Conservation (phyloP, 2,888 invertebrate genomes). For the Psylliodes chrysocephalus region DNA sequence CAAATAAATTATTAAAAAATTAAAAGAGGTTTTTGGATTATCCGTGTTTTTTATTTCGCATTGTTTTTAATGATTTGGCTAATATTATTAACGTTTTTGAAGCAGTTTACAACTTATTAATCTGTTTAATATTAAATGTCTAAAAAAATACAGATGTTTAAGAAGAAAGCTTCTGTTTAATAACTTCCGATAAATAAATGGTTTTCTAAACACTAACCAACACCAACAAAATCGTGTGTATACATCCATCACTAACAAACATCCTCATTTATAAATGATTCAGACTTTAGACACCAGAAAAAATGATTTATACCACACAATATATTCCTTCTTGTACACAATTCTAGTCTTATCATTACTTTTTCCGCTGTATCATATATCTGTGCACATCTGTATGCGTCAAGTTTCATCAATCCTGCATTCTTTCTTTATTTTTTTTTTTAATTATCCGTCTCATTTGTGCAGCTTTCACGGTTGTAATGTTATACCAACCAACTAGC, state of each 20-base stretch:
- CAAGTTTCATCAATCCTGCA: neutral
- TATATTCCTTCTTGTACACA: neutral
- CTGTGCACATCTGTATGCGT: neutral
- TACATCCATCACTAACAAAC: neutral
- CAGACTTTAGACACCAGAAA: neutral
- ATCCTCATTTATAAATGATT: neutral
- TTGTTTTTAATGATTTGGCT: no score
- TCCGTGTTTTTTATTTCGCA: no score
- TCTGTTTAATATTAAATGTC: no score
- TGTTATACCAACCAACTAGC: slow-evolving; percentile 8
- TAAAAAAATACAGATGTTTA: no score
- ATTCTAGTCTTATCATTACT: neutral
- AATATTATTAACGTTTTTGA: no score
- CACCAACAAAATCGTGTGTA: no score
- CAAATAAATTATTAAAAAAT: no score
- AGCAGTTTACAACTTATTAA: no score
- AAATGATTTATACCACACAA: neutral
- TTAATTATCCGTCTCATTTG: slow-evolving; percentile 25
- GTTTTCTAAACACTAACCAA: no score
- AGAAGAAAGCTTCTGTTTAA: no score
- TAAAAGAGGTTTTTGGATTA: no score
- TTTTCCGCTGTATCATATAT: slow-evolving; percentile 25
- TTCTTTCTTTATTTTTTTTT: slow-evolving; percentile 11
- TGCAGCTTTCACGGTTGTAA: slow-evolving; percentile 22
- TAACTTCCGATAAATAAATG: no score